Evolutionary conservation across 1,140 invertebrate species (phyloP), one percentile per base, ranked within the genome.

Genomic region (Drosophila fuyamai): DNA sequence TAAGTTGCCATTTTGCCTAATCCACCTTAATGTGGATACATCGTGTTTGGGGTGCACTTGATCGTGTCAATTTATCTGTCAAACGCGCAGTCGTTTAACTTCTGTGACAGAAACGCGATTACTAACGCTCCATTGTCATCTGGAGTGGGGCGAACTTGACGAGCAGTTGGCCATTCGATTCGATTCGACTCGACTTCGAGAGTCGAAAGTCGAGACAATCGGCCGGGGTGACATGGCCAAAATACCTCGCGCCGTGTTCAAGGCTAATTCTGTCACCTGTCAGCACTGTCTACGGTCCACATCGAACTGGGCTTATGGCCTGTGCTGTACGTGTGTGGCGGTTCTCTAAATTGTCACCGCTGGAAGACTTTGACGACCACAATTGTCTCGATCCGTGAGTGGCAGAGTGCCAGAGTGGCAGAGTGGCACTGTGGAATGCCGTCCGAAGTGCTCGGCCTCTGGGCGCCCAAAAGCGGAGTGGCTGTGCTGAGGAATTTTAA

Each of bases 261-360:
- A 90, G 86, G 88, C 88, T 83, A 90, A 83, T 90, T 80, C 80
- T 90, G 88, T 86, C 82, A 90, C 76, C 74, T 90, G 86, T 90
- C 88, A 90, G 77, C 82, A 73, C 68, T 82, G 85, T 90, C 86
- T 76, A 78, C 75, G 57, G 70, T 32, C n/a, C 8, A 16, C 10
- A 14, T 27, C 8, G 27, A 8, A 53, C 32, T 16, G 35, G 23
- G 18, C 61, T 12, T 23, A n/a, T 18, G 23, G 35, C 10, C 32
- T 58, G 18, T 38, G 12, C n/a, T 10, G 14, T 13, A 44, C 38
- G n/a, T 66, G 53, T 72, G 67, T 70, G 76, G 81, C 81, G 72
- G 77, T 85, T 85, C 74, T 74, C 51, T 77, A 86, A 86, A 85
- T 86, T 85, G 82, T 85, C 82, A 85, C 60, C 78, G 75, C 41